Evolutionary conservation across 2,113 vertebrate species (phyloP).

Genomic region (Anseranas semipalmata): DNA sequence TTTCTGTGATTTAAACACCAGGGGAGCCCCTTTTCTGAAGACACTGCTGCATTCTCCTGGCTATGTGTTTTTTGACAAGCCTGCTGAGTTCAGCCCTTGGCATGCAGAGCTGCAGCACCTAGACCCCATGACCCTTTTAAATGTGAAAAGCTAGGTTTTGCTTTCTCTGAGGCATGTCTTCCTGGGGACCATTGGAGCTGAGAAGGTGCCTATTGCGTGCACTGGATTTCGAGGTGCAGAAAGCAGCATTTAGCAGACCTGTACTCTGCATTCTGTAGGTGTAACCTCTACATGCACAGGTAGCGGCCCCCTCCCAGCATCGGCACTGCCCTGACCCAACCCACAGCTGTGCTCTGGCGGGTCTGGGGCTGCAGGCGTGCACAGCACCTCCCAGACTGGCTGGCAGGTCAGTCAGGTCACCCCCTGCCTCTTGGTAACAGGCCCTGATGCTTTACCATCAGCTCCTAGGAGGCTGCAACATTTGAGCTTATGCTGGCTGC

Average conservation of each 20-base stretch:
- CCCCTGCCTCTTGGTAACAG: not conserved
- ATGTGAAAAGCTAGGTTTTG: not conserved
- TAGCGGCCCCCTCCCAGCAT: not conserved
- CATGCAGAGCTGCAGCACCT: not conserved
- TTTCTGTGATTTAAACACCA: conserved; percentile 8
- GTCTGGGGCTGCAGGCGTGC: not conserved
- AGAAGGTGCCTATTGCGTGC: accelerated
- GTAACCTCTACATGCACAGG: not conserved
- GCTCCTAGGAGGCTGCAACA: not conserved
- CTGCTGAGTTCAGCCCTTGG: not conserved
- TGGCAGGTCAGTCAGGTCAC: not conserved
- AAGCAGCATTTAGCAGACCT: not conserved
- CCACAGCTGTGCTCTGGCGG: not conserved
- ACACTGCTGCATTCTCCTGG: not conserved
- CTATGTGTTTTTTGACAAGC: not conserved
- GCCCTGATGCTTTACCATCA: not conserved
- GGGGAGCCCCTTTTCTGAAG: not conserved
- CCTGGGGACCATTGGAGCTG: not conserved
- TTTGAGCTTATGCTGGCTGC: conserved; percentile 27
- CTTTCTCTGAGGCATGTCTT: not conserved
- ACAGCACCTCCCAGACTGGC: not conserved
- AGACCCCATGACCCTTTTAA: not conserved
- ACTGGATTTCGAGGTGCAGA: not conserved
- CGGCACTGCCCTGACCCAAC: not conserved
- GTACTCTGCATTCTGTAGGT: accelerated